These are phyloP conservation scores for Tribolium madens DNA, from an alignment of 1,140 invertebrate genomes.

Conservation along the genomic window DNA sequence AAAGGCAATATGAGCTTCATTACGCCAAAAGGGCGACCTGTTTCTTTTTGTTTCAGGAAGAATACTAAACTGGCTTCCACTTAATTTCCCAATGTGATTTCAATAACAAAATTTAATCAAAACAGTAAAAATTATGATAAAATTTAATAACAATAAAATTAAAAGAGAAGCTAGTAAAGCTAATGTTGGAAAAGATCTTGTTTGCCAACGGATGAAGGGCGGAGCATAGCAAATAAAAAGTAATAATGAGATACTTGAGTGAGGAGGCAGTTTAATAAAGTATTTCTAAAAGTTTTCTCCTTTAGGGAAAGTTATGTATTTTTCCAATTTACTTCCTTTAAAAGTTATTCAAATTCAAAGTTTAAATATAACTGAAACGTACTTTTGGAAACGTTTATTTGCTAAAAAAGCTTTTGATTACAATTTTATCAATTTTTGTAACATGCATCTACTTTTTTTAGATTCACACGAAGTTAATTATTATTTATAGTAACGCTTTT, in stretches of 20 bases:
- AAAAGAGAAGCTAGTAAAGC: neutral
- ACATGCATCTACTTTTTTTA: too few species aligned
- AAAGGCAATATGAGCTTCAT: neutral
- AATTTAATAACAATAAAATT: neutral
- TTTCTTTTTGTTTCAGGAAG: too few species aligned
- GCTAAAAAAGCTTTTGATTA: neutral
- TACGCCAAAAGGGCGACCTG: neutral
- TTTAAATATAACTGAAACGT: neutral
- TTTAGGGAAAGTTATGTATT: neutral
- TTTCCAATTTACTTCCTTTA: neutral
- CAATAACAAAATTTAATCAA: too few species aligned
- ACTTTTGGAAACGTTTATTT: neutral
- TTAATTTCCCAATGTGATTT: neutral
- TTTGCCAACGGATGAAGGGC: neutral
- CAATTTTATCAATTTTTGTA: neutral
- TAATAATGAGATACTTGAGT: neutral
- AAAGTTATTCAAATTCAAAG: neutral
- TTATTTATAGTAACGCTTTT: too few species aligned
- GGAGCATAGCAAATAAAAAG: neutral
- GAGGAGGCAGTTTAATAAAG: neutral
- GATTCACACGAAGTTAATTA: too few species aligned
- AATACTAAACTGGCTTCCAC: neutral
- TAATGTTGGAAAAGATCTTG: neutral
- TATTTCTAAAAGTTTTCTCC: neutral
- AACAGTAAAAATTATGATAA: too few species aligned